Base-by-base conservation (phyloP, 2,888 invertebrate species). In the Morpho achilles region DNA sequence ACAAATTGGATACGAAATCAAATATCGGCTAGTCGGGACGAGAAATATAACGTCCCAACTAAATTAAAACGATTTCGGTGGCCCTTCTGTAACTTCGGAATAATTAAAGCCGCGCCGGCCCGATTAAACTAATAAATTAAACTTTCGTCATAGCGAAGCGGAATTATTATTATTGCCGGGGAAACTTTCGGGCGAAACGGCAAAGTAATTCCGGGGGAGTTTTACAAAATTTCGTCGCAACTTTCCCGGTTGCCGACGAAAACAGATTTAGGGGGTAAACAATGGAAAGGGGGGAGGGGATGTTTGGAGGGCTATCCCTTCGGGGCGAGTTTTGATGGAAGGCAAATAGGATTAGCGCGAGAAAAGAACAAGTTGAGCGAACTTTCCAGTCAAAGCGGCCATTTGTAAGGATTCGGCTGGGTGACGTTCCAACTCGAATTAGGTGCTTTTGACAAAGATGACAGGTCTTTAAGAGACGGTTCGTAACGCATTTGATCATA, bases 51-150 rank as follows among this genome's bases (percentile, higher is more conserved):
- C 44, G 56, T 49, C 55, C 51, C 9, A 60, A 62, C 60, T 52
- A 56, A 53, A 66, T 65, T 60, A 50, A 58, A 63, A 60, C 56
- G 56, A 50, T 50, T 61, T 43, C 32, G 51, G 54, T 40, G 56
- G 55, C 55, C 56, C 61, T 54, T 59, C 65, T 55, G 57, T 55
- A 63, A 56, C 64, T 63, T 56, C 60, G 62, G 49, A 75, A 82
- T 84, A 87, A 90, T 88, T 85, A 85, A 84, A 82, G 78, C 79
- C 78, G 75, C 75, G 75, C 78, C 82, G 80, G 79, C 82, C 71
- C 81, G 82, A 89, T 87, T 87, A 83, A 86, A 86, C 87, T 86
- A 88, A 88, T 87, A 88, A 87, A 86, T 88, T 85, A 83, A 89
- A 87, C 82, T 89, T 87, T 84, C 82, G 82, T 84, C 87, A 83